A percentile compares a stretch with the other conserved stretches of the same genome.
Conservation (phyloP, 2,888 invertebrate species). For the Trissonchulus sp. region DNA sequence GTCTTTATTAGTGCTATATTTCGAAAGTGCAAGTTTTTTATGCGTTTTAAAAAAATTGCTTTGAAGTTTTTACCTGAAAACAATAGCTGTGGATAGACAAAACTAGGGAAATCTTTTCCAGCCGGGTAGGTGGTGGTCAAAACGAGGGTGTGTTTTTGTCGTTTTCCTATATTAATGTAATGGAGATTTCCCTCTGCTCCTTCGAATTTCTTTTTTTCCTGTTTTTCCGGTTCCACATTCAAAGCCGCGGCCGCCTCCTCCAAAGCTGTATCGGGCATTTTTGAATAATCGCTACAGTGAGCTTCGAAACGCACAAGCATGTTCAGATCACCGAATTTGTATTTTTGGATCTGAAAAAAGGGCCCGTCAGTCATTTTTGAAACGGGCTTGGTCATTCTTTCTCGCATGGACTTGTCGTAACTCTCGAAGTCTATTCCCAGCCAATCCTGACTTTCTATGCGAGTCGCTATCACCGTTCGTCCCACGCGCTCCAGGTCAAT, state of each 20-base stretch:
- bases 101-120: too few relatives aligned
- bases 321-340: slow-evolving; percentile 47
- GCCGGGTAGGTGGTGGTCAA: too few relatives aligned
- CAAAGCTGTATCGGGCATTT: slow-evolving; percentile 24
- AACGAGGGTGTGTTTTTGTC: too few relatives aligned
- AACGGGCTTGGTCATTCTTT: slow-evolving; percentile 42
- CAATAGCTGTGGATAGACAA: too few relatives aligned
- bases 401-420: slow-evolving; percentile 45
- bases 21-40: too few relatives aligned
- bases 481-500: slow-evolving; percentile 51
- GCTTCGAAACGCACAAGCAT: slow-evolving; percentile 49
- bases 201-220: not conserved
- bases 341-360: slow-evolving; percentile 39
- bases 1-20: too few relatives aligned
- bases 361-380: slow-evolving; percentile 42
- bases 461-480: slow-evolving; percentile 46
- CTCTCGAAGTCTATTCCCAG: slow-evolving; percentile 47
- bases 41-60: too few relatives aligned
- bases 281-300: slow-evolving; percentile 48
- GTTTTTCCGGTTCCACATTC: too few relatives aligned
- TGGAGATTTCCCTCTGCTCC: not conserved
- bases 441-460: slow-evolving; percentile 49
- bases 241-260: too few relatives aligned
- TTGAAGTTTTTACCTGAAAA: too few relatives aligned
- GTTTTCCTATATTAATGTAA: too few relatives aligned